Evolutionary conservation across 2,888 invertebrate species (phyloP), one percentile per base, ranked within the genome.

Genomic region (Drosophila mettleri): DNA sequence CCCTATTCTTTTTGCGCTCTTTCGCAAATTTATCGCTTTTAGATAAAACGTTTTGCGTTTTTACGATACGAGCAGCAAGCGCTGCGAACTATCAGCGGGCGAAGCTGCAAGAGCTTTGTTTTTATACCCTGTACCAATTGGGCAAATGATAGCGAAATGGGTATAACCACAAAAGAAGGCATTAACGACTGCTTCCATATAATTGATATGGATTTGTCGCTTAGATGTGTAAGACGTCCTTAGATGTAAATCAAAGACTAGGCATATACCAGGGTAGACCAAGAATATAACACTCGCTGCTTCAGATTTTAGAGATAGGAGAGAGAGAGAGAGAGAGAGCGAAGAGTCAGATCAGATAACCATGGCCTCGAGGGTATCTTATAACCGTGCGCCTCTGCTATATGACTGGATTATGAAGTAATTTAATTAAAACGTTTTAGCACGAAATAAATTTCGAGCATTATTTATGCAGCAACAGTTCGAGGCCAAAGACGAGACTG

Each of bases 31-130:
- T 85, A 85, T 85, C 85, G 86, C 85, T 85, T 85, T 85, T 73
- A 85, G 85, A 85, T 85, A 85, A 85, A 85, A 82, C 85, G 85
- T 84, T 85, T 81, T 86, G 78, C 81, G 86, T 81, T 81, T 79
- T 84, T 83, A 84, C 86, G 85, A 86, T 63, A 69, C 53, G 70
- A 75, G 72, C 80, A 78, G 75, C 74, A 63, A 79, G 69, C 72
- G 69, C 62, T 74, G 61, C 41, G 69, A 75, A 79, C 79, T 81
- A 78, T 78, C 70, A 55, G 51, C 49, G 39, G 14, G 38, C 18
- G 34, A 8, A 34, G 34, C 39, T 51, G 33, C 20, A 29, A 49
- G 69, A 27, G 62, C 70, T 53, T 58, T 59, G 68, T 61, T 69
- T 65, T 34, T 29, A 49, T 49, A 49, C 49, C 49, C 49, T 49